These are phyloP conservation scores for Microtus oregoni DNA, from an alignment of 2,113 vertebrate species.

Conservation along the genomic window DNA sequence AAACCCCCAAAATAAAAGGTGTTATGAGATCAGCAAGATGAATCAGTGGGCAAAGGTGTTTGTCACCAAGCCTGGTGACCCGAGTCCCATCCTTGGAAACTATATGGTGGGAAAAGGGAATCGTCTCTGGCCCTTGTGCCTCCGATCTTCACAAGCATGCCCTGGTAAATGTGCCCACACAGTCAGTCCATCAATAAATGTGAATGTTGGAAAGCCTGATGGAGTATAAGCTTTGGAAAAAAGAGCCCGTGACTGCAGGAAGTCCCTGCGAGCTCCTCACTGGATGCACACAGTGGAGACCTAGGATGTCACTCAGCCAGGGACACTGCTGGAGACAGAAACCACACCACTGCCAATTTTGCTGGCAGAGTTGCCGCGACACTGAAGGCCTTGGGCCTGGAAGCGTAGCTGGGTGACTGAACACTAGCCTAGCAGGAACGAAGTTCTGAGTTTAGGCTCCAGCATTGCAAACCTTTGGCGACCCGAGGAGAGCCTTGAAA, in stretches of 20 bases:
- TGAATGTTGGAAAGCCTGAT: background rate
- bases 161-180: background rate
- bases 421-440: background rate
- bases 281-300: background rate
- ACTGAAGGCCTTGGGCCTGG: background rate
- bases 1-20: background rate
- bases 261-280: too few species aligned
- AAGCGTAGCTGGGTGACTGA: background rate
- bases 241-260: background rate
- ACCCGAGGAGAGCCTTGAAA: background rate
- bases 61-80: too few species aligned
- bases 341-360: background rate
- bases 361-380: background rate
- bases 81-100: background rate
- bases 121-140: background rate
- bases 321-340: background rate
- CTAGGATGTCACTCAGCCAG: background rate
- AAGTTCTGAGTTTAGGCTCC: background rate
- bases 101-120: too few species aligned
- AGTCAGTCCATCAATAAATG: background rate
- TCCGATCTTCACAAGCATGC: too few species aligned
- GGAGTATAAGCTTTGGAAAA: background rate
- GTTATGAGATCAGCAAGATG: too few species aligned
- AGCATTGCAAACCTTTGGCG: background rate
- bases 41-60: background rate